Base-by-base conservation (phyloP, 2,797 vertebrate species). In the Muraenolepis orangiensis region DNA sequence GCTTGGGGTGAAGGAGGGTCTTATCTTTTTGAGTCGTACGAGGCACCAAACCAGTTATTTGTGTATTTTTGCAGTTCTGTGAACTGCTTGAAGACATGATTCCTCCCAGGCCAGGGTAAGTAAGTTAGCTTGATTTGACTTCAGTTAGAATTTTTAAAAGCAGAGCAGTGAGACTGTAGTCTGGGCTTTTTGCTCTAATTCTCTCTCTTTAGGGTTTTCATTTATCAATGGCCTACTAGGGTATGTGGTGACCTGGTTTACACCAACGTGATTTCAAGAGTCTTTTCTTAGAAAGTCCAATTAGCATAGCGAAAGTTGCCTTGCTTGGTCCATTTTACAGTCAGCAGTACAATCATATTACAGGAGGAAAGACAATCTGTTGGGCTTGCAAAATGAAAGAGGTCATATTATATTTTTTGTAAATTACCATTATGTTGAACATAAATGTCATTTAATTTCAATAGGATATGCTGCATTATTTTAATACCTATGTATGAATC, bases 41-140 rank as follows among this genome's bases (percentile, higher is more conserved):
- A 85, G 87, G 84, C 78, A n/a, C 69, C 84, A 85, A 89, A 88
- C 8, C 72, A 82, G 80, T 73, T 86, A 85, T 86, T 83, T 81
- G 76, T 80, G 70, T 61, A 64, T 78, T 73, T n/a, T 77, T 72
- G 74, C 16, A 78, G 29, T 20, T 6, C 70, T 28, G 73, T 78
- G 76, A 77, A 70, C 28, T 2, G 29, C 78, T 72, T 31, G 34
- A 72, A 29, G 23, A 10, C n/a, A 12, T 26, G 23, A 64, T 64
- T 74, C 74, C 78, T n/a, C 57, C 66, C 72, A 78, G 75, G 70
- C 70, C 20, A 70, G 68, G 34, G 81, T 73, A 90, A 89, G 78
- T 87, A 72, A 84, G 79, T 84, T 82, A 80, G 81, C 70, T 72
- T 12, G 69, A 57, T 78, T 81, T 80, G 81, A 86, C 82, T 85